Base-by-base conservation (phyloP, 2,888 invertebrate species). In the Zygaena filipendulae region DNA sequence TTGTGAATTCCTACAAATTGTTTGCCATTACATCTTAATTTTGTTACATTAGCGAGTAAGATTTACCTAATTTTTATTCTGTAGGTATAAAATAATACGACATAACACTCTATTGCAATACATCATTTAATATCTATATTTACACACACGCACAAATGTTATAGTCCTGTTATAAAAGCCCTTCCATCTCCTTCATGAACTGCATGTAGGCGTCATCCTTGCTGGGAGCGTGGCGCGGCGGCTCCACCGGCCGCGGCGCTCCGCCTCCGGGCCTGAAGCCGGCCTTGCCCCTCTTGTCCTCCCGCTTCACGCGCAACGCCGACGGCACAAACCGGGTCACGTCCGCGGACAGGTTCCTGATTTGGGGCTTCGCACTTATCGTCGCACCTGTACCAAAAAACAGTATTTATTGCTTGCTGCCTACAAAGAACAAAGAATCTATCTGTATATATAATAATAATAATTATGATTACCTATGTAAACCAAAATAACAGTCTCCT, bases 171-270 rank as follows among this genome's bases (percentile, higher is more conserved):
- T 85, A 96, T 59, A 98, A 82, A 13, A 98, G 77, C 26, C 92
- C 95, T 58, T 96, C 91, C 95, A 99, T 96, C 80, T 99, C 98
- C 61, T 90, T 90, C 97, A 99, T 97, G 61, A 99, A 99, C 64
- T 95, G 94, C 82, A 95, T 91, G 54, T 99, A 99, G 7, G 97
- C 98, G 59, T 98, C 98, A 59, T 98, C 98, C 62, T 97, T 98
- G 32, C 92, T 95, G 0, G 84, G 84, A 3, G 56, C 61, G 35
- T 74, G 80, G 32, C 81, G 79, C 2, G 74, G 71, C 9, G 69
- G 43, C 21, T 82, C 83, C 2, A 80, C 72, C 21, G 81, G 81
- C 36, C 84, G 62, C 10, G 84, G 62, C 9, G 81, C 69, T 1
- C 25, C 24, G 2, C 81, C 69, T 1, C 25, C 24, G 2, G 83